A percentile compares a stretch with the other conserved stretches of the same genome.
Conservation (phyloP, 2,797 vertebrate genomes). For the Miichthys miiuy region DNA sequence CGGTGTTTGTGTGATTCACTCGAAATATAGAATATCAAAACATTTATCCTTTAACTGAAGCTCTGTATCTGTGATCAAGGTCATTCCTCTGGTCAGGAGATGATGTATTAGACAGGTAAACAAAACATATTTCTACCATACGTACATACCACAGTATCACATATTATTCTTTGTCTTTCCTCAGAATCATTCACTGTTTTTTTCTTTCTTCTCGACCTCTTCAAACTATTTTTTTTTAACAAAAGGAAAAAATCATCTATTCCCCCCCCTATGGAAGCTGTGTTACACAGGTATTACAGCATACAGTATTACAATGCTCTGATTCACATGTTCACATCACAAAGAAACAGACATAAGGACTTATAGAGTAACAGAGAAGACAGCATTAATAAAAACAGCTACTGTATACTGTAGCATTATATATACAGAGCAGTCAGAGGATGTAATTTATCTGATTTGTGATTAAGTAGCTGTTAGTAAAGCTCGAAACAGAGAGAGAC, state of each 20-base stretch:
- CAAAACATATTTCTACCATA: too few relatives aligned
- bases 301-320: conserved; percentile 1
- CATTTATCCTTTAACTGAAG: too few relatives aligned
- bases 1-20: not conserved
- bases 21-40: not conserved
- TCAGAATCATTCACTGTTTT: not conserved
- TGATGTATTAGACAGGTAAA: not conserved
- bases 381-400: not conserved
- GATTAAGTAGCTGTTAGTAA: not conserved
- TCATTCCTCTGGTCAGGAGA: not conserved
- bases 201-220: not conserved
- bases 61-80: too few relatives aligned
- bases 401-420: not conserved
- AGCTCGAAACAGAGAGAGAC: not conserved
- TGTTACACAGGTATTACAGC: conserved; percentile 1
- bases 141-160: too few relatives aligned
- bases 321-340: not conserved
- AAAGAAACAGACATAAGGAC: not conserved
- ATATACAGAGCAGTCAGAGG: not conserved
- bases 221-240: not conserved
- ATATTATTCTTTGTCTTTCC: too few relatives aligned
- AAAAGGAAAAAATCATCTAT: not conserved
- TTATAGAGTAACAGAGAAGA: not conserved
- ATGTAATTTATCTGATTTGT: conserved; percentile 4
- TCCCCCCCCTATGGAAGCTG: not conserved